Evolutionary conservation across 2,888 invertebrate genomes (phyloP).

Genomic region (Microctonus brassicae): DNA sequence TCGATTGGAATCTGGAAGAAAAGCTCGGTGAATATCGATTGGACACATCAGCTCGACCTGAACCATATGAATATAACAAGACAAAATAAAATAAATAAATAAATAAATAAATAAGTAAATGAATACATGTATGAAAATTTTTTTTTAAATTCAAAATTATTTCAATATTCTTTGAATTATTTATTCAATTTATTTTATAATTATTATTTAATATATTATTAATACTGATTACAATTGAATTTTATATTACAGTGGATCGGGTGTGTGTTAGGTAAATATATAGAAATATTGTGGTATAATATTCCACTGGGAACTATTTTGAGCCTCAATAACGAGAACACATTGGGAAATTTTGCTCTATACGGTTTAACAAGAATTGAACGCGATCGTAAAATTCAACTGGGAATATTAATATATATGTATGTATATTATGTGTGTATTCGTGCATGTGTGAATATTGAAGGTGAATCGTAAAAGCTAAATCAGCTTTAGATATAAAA

Average conservation of each 20-base stretch:
- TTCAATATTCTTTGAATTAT: background rate
- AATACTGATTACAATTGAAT: background rate
- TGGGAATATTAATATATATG: background rate
- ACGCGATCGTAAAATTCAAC: background rate
- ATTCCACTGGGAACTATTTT: background rate
- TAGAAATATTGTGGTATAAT: background rate
- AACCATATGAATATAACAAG: background rate
- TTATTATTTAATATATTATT: background rate
- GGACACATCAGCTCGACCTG: background rate
- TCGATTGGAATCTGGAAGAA: background rate
- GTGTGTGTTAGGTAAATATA: background rate
- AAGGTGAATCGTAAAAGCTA: background rate
- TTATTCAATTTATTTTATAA: background rate
- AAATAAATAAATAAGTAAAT: too few relatives aligned
- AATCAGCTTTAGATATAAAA: background rate
- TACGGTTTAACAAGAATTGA: conserved; percentile 8
- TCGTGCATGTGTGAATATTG: background rate
- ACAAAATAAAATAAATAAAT: background rate
- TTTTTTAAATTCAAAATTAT: background rate
- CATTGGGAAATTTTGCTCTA: conserved; percentile 14
- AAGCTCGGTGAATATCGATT: background rate
- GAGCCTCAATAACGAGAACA: background rate
- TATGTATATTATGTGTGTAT: background rate
- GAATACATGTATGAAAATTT: background rate
- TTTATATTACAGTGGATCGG: too few relatives aligned